phyloP scores from a whole-genome alignment of 2,797 vertebrate species.

The Onychomys leucogaster region DNA sequence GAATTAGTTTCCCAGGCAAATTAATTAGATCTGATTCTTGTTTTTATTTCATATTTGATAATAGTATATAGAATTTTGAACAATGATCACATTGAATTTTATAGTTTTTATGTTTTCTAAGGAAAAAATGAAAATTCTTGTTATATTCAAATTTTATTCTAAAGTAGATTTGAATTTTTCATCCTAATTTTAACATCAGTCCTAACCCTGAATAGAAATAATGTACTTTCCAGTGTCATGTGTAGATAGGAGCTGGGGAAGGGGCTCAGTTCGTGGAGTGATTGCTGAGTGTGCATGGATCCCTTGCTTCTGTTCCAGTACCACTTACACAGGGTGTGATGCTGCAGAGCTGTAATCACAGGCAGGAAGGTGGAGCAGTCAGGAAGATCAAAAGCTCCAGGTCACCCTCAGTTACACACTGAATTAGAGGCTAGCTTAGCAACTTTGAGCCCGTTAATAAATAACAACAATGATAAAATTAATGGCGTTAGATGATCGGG shows the following conservation, averaged over 20 bases:
- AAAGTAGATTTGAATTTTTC: neutral
- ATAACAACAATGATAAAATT: neutral
- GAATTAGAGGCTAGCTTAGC: neutral
- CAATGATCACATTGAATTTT: neutral
- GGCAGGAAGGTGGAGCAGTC: neutral
- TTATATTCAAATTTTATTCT: neutral
- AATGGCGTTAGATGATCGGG: neutral
- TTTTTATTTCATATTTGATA: neutral
- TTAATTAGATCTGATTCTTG: conserved; percentile 13
- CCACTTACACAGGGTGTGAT: neutral
- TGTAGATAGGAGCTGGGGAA: neutral
- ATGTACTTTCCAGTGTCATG: neutral
- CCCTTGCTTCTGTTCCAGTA: neutral
- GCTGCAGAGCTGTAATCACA: neutral
- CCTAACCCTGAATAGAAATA: neutral
- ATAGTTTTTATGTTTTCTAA: neutral
- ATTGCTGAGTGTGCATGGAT: neutral
- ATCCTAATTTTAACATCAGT: neutral
- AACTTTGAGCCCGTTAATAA: neutral
- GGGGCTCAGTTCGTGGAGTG: neutral
- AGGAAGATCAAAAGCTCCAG: neutral
- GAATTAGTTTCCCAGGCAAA: neutral
- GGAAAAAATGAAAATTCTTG: neutral
- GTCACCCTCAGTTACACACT: neutral
- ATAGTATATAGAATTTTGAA: neutral